Conservation (phyloP, 2,113 vertebrate genomes). For the Heptranchias perlo region DNA sequence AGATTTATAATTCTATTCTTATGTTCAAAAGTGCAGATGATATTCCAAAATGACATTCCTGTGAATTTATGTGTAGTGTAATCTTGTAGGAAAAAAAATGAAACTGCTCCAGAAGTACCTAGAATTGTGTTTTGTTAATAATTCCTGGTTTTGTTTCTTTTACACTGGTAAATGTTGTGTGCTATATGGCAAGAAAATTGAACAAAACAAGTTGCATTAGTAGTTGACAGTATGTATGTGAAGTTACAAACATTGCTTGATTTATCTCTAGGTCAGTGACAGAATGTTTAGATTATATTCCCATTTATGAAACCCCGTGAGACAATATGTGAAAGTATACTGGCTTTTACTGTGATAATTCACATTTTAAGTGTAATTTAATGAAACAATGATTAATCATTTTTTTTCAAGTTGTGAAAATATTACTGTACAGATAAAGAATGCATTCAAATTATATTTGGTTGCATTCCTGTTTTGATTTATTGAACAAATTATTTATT, state of each 20-base stretch:
- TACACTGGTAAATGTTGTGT: background rate
- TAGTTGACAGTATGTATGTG: background rate
- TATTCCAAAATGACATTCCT: slow-evolving; percentile 72
- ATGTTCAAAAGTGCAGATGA: slow-evolving; percentile 98
- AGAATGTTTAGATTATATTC: background rate
- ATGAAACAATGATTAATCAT: background rate
- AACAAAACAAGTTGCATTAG: background rate
- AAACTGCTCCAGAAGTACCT: background rate
- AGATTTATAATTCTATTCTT: slow-evolving; percentile 98
- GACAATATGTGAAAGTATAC: background rate
- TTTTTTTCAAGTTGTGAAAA: slow-evolving; percentile 3
- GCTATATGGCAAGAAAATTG: slow-evolving; percentile 13
- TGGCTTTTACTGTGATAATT: slow-evolving; percentile 13
- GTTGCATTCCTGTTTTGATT: background rate
- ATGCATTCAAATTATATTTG: slow-evolving; percentile 17
- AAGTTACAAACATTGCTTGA: background rate
- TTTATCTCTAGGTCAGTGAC: background rate
- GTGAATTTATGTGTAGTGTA: background rate
- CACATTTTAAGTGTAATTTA: slow-evolving; percentile 26
- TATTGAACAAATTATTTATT: background rate
- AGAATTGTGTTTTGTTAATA: background rate
- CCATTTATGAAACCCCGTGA: background rate
- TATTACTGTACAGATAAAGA: background rate
- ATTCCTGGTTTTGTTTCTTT: background rate
- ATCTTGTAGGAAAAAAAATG: background rate